These are phyloP conservation scores for Caranx ignobilis DNA, from an alignment of 2,113 vertebrate genomes.

Conservation along the genomic window DNA sequence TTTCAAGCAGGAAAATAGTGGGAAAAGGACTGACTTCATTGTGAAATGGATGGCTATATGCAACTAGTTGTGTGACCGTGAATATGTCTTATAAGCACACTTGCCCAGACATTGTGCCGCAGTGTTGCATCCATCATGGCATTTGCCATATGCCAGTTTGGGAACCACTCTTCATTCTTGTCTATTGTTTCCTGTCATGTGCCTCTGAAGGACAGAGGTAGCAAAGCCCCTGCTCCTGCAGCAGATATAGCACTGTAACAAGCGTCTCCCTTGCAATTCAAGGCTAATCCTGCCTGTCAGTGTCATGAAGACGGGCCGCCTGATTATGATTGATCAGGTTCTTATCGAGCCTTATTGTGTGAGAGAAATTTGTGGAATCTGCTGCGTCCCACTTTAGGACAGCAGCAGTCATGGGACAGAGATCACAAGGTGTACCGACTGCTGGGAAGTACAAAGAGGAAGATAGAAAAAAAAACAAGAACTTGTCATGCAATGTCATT, in stretches of 20 bases:
- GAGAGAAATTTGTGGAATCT: constrained; percentile 29
- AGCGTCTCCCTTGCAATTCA: constrained; percentile 44
- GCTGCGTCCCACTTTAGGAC: constrained; percentile 23
- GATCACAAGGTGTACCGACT: constrained; percentile 24
- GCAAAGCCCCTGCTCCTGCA: constrained; percentile 32
- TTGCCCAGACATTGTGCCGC: background rate
- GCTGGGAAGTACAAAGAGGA: background rate
- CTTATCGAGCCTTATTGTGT: constrained; percentile 36
- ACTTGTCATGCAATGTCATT: constrained; percentile 30
- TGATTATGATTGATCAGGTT: constrained; percentile 72
- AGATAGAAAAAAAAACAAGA: constrained; percentile 3
- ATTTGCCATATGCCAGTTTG: constrained; percentile 39
- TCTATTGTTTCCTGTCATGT: constrained; percentile 55
- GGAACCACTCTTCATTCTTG: constrained; percentile 36
- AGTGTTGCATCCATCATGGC: constrained; percentile 36
- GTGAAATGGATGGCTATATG: constrained; percentile 18
- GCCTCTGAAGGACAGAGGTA: constrained; percentile 61
- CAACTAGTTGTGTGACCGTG: background rate
- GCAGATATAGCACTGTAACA: constrained; percentile 40
- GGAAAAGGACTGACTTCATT: constrained; percentile 1
- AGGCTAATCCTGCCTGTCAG: constrained; percentile 60
- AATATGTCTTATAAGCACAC: background rate
- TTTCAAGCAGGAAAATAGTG: constrained; percentile 17
- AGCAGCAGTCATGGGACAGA: constrained; percentile 25
- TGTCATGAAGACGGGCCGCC: constrained; percentile 39